Percentiles rank a stretch among this genome's conserved stretches.
Conservation (phyloP, 2,797 vertebrate genomes). For the Zonotrichia albicollis region DNA sequence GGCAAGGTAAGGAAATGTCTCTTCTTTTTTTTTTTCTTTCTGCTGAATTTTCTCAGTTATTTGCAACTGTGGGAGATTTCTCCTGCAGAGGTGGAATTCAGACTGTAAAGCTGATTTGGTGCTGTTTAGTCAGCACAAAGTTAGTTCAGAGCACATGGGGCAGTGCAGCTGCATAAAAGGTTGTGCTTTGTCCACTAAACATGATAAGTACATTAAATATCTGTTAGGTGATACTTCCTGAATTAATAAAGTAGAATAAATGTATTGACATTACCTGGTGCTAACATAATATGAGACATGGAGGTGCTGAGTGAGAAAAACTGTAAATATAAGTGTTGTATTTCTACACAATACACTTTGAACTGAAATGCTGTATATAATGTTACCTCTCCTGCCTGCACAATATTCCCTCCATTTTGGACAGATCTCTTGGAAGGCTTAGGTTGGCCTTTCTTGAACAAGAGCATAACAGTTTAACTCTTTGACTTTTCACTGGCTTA, state of each 20-base stretch:
- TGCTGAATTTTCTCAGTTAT: not conserved
- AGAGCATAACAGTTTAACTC: not conserved
- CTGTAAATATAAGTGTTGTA: not conserved
- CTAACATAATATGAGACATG: not conserved
- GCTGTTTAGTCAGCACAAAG: not conserved
- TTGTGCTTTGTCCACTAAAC: not conserved
- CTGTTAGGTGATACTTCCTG: not conserved
- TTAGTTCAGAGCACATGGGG: not conserved
- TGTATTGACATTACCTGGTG: not conserved
- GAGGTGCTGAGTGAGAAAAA: not conserved
- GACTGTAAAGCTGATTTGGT: not conserved
- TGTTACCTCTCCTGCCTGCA: not conserved
- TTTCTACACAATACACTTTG: not conserved
- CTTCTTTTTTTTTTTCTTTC: not conserved
- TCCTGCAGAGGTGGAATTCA: not conserved
- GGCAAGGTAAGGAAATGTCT: conserved; percentile 77
- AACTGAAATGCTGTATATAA: not conserved
- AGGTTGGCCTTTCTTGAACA: not conserved
- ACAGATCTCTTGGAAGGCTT: not conserved
- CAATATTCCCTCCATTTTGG: not conserved
- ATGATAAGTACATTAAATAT: not conserved
- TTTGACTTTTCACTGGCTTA: not conserved
- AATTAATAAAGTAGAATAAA: not conserved
- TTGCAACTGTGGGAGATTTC: not conserved
- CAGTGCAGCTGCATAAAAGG: not conserved